Evolutionary conservation across 2,797 vertebrate genomes (phyloP), one percentile per base, ranked within the genome.

Genomic region (Lacerta bilineata): DNA sequence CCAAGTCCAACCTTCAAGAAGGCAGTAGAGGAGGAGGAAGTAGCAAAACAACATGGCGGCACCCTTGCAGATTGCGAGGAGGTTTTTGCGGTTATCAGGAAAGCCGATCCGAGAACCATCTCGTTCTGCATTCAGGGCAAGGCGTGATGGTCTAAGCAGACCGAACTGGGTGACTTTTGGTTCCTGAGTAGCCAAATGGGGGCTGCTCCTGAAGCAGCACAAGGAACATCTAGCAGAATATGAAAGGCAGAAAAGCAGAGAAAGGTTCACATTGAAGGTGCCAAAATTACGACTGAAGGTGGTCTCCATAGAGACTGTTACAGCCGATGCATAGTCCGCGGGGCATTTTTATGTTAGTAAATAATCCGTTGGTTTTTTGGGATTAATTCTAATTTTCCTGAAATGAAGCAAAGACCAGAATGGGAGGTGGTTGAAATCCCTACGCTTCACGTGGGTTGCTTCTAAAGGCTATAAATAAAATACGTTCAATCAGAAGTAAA

Each of bases 101-200:
- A 50, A 4, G 50, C 13, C 13, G 13, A 1, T 3, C 50, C 3
- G 50, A 99, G 98, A 90, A 92, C 94, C 96, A 7, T 95, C 94
- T 85, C 98, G 98, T 90, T 98, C 97, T 0, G 95, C 94, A 0
- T 98, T 97, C 92, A 97, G 96, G 1, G 95, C 97, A 27, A 96
- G 89, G 39, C 98, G 95, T 27, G 95, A 50, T 0, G 95, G 94
- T 80, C 18, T 87, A 0, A 89, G 66, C 11, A 96, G 95, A 9
- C 98, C 98, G 0, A 97, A 99, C 94, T 99, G 98, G 98, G 3
- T 98, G 50, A 94, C 97, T 1, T 96, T 98, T 82, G 96, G 97
- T 87, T 95, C 96, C 43, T 91, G 97, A 2, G 95, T 83, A 88
- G 89, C 96, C 86, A 71, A 99, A 41, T 99, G 98, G 98, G 93